Conservation (phyloP, 2,888 invertebrate species). For the Cryptocheilus praepositus region DNA sequence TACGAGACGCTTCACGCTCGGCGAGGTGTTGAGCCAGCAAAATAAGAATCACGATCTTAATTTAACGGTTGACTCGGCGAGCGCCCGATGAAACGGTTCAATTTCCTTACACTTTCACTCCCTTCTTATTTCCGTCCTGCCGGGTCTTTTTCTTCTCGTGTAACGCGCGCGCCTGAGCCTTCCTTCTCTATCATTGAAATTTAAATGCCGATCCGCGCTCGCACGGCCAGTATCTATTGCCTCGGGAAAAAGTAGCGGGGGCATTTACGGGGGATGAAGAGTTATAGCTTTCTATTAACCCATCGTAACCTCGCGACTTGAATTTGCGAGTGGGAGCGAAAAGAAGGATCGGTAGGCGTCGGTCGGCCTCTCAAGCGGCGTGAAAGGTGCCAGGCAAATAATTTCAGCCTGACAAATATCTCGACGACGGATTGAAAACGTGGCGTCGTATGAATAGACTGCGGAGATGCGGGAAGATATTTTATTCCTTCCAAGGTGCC, state of each 20-base stretch:
- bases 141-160: no score
- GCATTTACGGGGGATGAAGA: constrained; percentile 31
- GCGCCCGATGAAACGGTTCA: no score
- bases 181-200: constrained; percentile 27
- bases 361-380: background rate
- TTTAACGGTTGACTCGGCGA: no score
- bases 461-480: no score
- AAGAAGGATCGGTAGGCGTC: constrained; percentile 1
- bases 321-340: constrained; percentile 19
- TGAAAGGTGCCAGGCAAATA: background rate
- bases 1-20: no score
- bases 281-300: constrained; percentile 47
- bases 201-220: constrained; percentile 26
- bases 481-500: no score
- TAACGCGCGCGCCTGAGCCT: background rate
- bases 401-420: background rate
- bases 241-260: constrained; percentile 12
- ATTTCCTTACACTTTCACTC: background rate
- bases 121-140: background rate
- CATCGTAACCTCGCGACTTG: constrained; percentile 28
- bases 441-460: no score
- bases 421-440: background rate
- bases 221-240: constrained; percentile 8
- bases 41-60: no score
- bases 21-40: no score